Percentiles rank a stretch among this genome's conserved stretches.
Conservation (phyloP, 2,113 vertebrate genomes). For the Orycteropus afer region DNA sequence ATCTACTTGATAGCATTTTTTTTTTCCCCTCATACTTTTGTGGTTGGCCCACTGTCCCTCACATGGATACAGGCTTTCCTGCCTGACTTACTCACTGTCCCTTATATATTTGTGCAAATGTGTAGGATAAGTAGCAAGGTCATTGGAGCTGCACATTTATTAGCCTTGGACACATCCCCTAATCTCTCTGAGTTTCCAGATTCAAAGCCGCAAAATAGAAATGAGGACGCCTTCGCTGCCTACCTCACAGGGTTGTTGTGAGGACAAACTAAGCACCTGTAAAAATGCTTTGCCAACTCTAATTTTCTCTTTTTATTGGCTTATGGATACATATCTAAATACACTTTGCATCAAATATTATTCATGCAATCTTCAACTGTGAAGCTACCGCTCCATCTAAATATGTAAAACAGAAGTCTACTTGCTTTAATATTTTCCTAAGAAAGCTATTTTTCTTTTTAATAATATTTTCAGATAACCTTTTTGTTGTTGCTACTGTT, state of each 20-base stretch:
- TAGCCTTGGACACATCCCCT: neutral
- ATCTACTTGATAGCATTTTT: neutral
- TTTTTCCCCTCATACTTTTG: neutral
- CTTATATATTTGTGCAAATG: neutral
- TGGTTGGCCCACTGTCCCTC: neutral
- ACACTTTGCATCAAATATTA: slow-evolving; percentile 55
- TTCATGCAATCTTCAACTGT: slow-evolving; percentile 15
- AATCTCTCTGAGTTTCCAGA: slow-evolving; percentile 1
- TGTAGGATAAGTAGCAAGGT: neutral
- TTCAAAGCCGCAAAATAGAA: neutral
- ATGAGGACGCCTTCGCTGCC: neutral
- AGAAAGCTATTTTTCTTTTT: slow-evolving; percentile 43
- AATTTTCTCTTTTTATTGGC: slow-evolving; percentile 31
- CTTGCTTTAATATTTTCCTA: slow-evolving; percentile 57
- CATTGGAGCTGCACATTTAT: neutral
- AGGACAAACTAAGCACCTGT: neutral
- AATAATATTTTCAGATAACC: slow-evolving; percentile 27
- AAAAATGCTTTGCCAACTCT: slow-evolving; percentile 37
- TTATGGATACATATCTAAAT: slow-evolving; percentile 21
- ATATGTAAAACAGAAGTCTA: slow-evolving; percentile 1
- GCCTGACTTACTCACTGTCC: neutral
- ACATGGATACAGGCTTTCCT: neutral
- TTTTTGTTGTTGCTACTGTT: neutral
- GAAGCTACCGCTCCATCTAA: neutral
- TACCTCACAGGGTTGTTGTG: slow-evolving; percentile 63